These are phyloP conservation scores for Channa maculata DNA, from an alignment of 2,113 vertebrate species.

Conservation along the genomic window DNA sequence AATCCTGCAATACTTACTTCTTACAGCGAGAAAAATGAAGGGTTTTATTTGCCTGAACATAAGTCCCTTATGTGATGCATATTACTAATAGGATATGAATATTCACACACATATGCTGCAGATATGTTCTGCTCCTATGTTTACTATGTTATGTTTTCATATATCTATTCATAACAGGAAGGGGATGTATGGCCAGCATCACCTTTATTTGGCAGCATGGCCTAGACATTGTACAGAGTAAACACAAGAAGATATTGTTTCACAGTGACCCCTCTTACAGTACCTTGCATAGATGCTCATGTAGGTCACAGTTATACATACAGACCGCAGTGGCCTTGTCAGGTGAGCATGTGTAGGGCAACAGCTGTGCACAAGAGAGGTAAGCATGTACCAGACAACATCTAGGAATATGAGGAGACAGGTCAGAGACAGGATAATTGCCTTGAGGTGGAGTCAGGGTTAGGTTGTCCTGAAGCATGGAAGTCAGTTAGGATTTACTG, in stretches of 20 bases:
- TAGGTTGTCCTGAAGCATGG: slow-evolving; percentile 32
- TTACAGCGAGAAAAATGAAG: too few species aligned
- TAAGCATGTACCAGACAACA: slow-evolving; percentile 40
- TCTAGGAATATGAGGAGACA: slow-evolving; percentile 48
- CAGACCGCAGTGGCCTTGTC: background rate
- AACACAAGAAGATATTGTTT: slow-evolving; percentile 43
- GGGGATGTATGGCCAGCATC: slow-evolving; percentile 34
- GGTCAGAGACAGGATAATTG: slow-evolving; percentile 71
- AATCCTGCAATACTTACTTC: too few species aligned
- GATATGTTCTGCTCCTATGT: background rate
- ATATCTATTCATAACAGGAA: background rate
- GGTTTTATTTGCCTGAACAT: background rate
- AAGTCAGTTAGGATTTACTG: slow-evolving; percentile 53
- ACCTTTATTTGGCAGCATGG: slow-evolving; percentile 13
- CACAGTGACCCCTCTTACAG: slow-evolving; percentile 15
- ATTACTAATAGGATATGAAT: too few species aligned
- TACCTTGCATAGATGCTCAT: background rate
- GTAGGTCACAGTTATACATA: background rate
- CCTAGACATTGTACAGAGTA: slow-evolving; percentile 38
- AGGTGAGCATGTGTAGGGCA: background rate
- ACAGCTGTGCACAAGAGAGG: slow-evolving; percentile 37
- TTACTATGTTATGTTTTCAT: slow-evolving; percentile 1
- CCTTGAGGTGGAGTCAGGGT: slow-evolving; percentile 29
- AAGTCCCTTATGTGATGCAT: background rate
- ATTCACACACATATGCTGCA: background rate